Conservation (phyloP, 2,888 invertebrate species). For the Blastobasis adustella region DNA sequence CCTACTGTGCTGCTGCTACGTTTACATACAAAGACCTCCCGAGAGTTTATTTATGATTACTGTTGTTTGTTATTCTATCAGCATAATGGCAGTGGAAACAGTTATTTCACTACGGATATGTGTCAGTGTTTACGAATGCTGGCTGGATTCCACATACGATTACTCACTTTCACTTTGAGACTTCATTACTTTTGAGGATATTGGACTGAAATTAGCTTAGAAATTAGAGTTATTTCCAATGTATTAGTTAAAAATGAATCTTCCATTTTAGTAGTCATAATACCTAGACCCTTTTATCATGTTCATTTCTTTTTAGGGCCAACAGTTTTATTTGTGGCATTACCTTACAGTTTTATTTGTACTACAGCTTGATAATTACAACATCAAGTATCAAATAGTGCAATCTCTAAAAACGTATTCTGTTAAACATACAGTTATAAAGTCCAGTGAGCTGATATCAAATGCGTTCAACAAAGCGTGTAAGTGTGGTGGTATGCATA, state of each 20-base stretch:
- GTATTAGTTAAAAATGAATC: background rate
- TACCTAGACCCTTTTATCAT: background rate
- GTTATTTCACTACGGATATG: conserved; percentile 39
- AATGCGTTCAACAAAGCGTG: conserved; percentile 14
- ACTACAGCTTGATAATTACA: background rate
- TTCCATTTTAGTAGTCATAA: background rate
- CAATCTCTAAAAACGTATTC: background rate
- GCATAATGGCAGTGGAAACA: conserved; percentile 37
- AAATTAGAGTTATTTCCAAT: background rate
- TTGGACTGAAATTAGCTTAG: background rate
- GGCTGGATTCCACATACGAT: conserved; percentile 22
- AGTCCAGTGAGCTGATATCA: conserved; percentile 5
- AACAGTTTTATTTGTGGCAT: background rate
- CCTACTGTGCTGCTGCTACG: too few relatives aligned
- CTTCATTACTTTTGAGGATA: background rate
- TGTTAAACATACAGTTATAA: background rate
- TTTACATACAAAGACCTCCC: background rate
- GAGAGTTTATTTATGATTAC: conserved; percentile 14
- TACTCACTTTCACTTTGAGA: conserved; percentile 1
- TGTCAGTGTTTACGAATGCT: conserved; percentile 43
- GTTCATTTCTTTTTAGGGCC: background rate
- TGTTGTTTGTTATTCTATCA: conserved; percentile 22
- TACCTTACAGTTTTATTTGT: too few relatives aligned
- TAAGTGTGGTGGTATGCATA: conserved; percentile 20
- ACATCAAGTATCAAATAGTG: background rate